Conservation (phyloP, 2,888 invertebrate genomes). For the Agriopis leucophaearia region DNA sequence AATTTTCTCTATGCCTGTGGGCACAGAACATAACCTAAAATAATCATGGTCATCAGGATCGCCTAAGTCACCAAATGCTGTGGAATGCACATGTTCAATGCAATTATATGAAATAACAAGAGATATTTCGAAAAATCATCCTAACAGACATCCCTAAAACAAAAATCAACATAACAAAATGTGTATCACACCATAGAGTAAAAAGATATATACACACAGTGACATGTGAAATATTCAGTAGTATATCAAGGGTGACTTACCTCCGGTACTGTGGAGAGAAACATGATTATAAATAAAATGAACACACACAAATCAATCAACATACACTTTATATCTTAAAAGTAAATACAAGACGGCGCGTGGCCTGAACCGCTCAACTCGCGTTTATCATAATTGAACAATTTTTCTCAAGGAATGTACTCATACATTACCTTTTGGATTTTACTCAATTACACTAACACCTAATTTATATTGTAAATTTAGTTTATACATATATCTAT, state of each 20-base stretch:
- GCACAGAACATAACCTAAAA: slow-evolving; percentile 15
- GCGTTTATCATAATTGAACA: slow-evolving; percentile 66
- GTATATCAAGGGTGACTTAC: slow-evolving; percentile 74
- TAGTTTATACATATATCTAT: slow-evolving; percentile 67
- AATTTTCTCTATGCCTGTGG: slow-evolving; percentile 30
- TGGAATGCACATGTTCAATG: slow-evolving; percentile 37
- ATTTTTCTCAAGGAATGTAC: slow-evolving; percentile 73
- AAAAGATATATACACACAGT: slow-evolving; percentile 12
- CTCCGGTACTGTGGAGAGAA: slow-evolving; percentile 81
- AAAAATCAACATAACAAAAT: slow-evolving; percentile 14
- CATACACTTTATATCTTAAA: slow-evolving; percentile 86
- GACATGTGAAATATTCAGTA: slow-evolving; percentile 24
- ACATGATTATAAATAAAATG: slow-evolving; percentile 84
- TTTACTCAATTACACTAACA: slow-evolving; percentile 64
- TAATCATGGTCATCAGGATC: background rate
- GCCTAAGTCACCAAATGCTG: slow-evolving; percentile 23
- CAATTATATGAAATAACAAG: slow-evolving; percentile 21
- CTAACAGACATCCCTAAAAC: slow-evolving; percentile 18
- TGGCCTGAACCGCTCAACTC: slow-evolving; percentile 61
- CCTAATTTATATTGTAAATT: slow-evolving; percentile 64
- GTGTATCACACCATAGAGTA: slow-evolving; percentile 9
- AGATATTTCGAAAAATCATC: slow-evolving; percentile 13
- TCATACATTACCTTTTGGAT: slow-evolving; percentile 71
- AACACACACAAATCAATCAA: slow-evolving; percentile 82
- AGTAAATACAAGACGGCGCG: slow-evolving; percentile 76